These are phyloP conservation scores for Acanthococcus lagerstroemiae DNA, from an alignment of 2,888 invertebrate species.

Conservation along the genomic window DNA sequence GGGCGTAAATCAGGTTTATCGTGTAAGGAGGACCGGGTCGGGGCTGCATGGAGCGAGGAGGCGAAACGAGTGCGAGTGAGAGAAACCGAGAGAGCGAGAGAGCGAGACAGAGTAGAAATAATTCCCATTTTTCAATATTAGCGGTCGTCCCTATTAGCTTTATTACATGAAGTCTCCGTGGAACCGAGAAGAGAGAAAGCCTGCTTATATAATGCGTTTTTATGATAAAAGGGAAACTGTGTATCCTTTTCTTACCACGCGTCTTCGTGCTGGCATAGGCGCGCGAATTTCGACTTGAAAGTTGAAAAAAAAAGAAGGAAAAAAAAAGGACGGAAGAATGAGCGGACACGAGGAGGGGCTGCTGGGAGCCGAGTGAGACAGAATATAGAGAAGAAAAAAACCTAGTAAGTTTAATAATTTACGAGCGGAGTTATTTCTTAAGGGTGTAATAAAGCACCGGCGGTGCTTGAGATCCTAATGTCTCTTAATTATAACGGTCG, in stretches of 20 bases:
- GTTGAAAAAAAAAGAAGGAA: constrained; percentile 5
- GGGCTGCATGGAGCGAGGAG: neutral
- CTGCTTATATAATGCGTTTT: neutral
- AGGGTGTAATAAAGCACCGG: constrained; percentile 31
- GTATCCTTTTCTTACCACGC: constrained; percentile 9
- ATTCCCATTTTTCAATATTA: constrained; percentile 20
- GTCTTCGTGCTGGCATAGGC: neutral
- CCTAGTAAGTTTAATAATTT: constrained; percentile 24
- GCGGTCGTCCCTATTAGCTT: constrained; percentile 21
- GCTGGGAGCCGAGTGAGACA: neutral
- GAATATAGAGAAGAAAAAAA: too few relatives aligned
- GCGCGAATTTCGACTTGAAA: constrained; percentile 17
- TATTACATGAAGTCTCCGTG: constrained; percentile 18
- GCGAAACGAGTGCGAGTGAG: neutral
- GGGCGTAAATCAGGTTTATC: constrained; percentile 1
- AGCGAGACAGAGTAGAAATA: neutral
- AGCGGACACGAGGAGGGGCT: constrained; percentile 1
- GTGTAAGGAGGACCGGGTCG: neutral
- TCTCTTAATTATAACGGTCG: constrained; percentile 32
- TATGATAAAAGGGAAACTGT: constrained; percentile 24
- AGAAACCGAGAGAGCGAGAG: neutral
- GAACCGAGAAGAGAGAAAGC: neutral
- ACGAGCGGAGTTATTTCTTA: constrained; percentile 28
- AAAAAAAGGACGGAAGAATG: constrained; percentile 6
- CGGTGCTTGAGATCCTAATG: constrained; percentile 26